These are phyloP conservation scores for Hypsibius dujardini DNA, from an alignment of 1,140 invertebrate genomes.

Conservation along the genomic window DNA sequence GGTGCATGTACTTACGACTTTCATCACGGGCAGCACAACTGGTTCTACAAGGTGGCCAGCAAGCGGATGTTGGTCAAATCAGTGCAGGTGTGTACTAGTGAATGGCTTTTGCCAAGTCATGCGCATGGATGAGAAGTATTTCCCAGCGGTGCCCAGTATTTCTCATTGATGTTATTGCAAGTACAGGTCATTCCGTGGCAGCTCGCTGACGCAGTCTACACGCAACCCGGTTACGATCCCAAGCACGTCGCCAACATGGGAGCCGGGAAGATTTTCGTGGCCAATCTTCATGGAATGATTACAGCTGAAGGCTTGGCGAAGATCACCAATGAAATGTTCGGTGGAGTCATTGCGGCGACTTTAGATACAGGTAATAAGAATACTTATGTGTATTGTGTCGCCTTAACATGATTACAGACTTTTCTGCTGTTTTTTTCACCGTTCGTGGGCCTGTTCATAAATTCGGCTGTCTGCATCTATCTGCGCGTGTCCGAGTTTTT, in stretches of 20 bases:
- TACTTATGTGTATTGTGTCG: background rate
- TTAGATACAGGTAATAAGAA: background rate
- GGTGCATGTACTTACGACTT: slow-evolving; percentile 58
- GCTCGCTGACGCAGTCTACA: slow-evolving; percentile 47
- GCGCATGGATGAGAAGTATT: too few relatives aligned
- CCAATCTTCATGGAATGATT: slow-evolving; percentile 87
- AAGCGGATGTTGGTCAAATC: slow-evolving; percentile 62
- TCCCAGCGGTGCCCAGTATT: too few relatives aligned
- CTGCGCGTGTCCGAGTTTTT: too few relatives aligned
- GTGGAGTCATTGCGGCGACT: slow-evolving; percentile 51
- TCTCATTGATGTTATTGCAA: too few relatives aligned
- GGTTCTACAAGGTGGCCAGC: slow-evolving; percentile 72
- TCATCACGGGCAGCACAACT: slow-evolving; percentile 48
- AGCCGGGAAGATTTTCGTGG: slow-evolving; percentile 71
- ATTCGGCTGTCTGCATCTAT: too few relatives aligned
- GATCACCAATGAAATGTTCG: slow-evolving; percentile 89
- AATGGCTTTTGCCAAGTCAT: too few relatives aligned
- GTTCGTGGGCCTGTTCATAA: too few relatives aligned
- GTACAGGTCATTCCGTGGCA: slow-evolving; percentile 81
- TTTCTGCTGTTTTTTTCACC: too few relatives aligned
- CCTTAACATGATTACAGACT: too few relatives aligned
- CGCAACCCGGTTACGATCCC: slow-evolving; percentile 43
- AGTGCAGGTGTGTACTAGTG: slow-evolving; percentile 37
- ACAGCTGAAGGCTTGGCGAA: slow-evolving; percentile 70
- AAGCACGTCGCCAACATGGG: too few relatives aligned